These are phyloP conservation scores for Cataglyphis albicans DNA, from an alignment of 2,888 invertebrate genomes.

Conservation along the genomic window DNA sequence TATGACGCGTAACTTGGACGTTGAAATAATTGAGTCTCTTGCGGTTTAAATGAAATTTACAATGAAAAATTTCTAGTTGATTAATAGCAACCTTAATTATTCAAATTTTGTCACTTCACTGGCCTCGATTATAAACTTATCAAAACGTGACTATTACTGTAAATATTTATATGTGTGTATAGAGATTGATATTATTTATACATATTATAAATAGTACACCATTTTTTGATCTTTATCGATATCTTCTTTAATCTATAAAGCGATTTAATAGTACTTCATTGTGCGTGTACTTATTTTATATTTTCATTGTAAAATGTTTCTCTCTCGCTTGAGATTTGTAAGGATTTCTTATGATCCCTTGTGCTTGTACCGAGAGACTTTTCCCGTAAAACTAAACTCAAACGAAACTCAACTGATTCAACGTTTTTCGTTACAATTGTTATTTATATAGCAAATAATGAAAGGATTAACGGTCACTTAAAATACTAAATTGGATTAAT, in stretches of 20 bases:
- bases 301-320: conserved; percentile 4
- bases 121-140: conserved; percentile 6
- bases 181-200: conserved; percentile 39
- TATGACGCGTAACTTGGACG: conserved; percentile 50
- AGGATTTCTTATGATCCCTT: conserved; percentile 2
- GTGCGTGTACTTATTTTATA: conserved; percentile 36
- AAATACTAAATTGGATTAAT: conserved; percentile 83
- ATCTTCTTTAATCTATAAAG: conserved; percentile 31
- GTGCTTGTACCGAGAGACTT: conserved; percentile 48
- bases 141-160: conserved; percentile 10
- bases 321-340: conserved; percentile 10
- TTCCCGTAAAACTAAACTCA: conserved; percentile 46
- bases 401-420: conserved; percentile 74
- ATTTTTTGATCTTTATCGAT: conserved; percentile 45
- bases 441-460: conserved; percentile 73
- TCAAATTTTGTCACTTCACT: background rate
- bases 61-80: background rate
- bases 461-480: conserved; percentile 77
- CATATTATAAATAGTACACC: conserved; percentile 36
- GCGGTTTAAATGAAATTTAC: background rate
- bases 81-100: background rate
- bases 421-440: conserved; percentile 67
- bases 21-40: conserved; percentile 61
- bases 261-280: conserved; percentile 41
- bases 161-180: conserved; percentile 15